These are phyloP conservation scores for Hedya salicella DNA, from an alignment of 2,888 invertebrate species.

Conservation along the genomic window DNA sequence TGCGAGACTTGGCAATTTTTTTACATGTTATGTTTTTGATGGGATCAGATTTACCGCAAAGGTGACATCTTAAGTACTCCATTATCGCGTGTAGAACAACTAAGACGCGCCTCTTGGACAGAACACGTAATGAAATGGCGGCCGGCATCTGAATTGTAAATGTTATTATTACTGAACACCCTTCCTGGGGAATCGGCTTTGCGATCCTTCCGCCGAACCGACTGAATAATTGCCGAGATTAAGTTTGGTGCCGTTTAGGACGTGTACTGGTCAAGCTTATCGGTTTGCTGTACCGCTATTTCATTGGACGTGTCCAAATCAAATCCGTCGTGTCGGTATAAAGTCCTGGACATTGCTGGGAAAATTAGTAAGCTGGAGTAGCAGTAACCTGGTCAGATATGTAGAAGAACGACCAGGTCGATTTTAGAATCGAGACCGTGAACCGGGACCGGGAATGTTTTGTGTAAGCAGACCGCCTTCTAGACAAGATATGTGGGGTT, in stretches of 20 bases:
- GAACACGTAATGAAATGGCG: slow-evolving; percentile 10
- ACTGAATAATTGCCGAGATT: slow-evolving; percentile 31
- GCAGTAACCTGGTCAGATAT: no score
- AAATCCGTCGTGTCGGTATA: no score
- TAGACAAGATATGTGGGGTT: no score
- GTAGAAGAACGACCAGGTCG: no score
- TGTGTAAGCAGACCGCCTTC: no score
- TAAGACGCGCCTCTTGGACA: slow-evolving; percentile 1
- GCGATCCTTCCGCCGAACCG: slow-evolving; percentile 17
- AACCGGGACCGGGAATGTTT: no score
- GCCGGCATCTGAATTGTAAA: slow-evolving; percentile 27
- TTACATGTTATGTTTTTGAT: no score
- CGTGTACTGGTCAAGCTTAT: slow-evolving; percentile 7
- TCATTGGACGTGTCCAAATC: no score
- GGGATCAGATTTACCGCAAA: not conserved
- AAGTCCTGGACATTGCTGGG: no score
- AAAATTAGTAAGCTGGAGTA: no score
- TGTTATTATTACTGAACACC: slow-evolving; percentile 29
- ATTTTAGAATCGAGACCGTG: no score
- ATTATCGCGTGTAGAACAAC: not conserved
- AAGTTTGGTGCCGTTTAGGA: slow-evolving; percentile 19
- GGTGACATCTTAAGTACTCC: not conserved
- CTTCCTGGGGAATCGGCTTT: slow-evolving; percentile 18
- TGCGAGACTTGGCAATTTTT: no score
- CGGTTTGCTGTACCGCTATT: not conserved